Base-by-base conservation (phyloP, 1,140 invertebrate species). In the Drosophila pseudoananassae region DNA sequence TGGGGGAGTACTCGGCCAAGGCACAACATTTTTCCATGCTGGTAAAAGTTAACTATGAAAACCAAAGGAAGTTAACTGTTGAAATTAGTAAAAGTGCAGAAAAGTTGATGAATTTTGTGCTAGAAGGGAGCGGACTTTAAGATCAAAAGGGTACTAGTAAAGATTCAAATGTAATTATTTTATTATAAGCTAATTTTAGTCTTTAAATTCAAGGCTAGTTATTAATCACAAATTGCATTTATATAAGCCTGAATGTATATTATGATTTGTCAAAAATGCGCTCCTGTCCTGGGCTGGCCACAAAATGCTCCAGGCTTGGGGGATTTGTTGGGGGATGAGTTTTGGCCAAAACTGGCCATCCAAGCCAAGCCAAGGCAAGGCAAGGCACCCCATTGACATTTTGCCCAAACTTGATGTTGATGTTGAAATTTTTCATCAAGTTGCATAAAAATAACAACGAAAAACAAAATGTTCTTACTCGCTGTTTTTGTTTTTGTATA, bases 31-130 rank as follows among this genome's bases (percentile, higher is more conserved):
- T 88, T 90, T 87, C 87, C 73, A 79, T 90, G 78, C 72, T 90
- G 82, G 81, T 70, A 83, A 90, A 90, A 90, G 88, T 90, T 90
- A 90, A 90, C 88, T 90, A 81, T 77, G 72, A 90, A 90, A 90
- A 90, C 88, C 88, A 88, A 90, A 90, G 88, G 88, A 90, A 90
- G 88, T 90, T 90, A 90, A 90, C 88, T 82, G 76, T 74, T 77
- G 78, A 88, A 90, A 90, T 90, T 90, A 90, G 88, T 88, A 84
- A 90, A 90, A 90, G 83, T 90, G 83, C 70, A 59, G 75, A 85
- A 90, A 90, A 90, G 88, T 90, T 90, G 80, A 85, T 85, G 72
- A 84, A 90, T 88, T 84, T 88, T 63, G 66, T 78, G 74, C 73
- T 56, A 12, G 45, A 20, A 50, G 10, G 81, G 49, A 65, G 53